Percentiles rank a stretch among this genome's conserved stretches.
Conservation (phyloP, 2,113 vertebrate species). For the Aix galericulata region DNA sequence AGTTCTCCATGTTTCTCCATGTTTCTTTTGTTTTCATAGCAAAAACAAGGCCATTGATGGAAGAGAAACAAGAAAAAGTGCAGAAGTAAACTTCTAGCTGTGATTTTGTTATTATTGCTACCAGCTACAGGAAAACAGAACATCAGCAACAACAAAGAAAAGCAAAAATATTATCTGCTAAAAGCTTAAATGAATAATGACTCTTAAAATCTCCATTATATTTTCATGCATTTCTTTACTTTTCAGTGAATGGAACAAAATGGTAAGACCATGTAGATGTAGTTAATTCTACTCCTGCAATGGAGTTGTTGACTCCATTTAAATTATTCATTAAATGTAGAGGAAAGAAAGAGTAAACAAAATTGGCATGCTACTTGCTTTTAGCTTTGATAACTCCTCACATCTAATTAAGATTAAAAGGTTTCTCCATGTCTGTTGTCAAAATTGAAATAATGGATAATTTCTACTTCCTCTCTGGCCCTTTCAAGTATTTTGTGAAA, state of each 20-base stretch:
- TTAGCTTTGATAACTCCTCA: constrained; percentile 84
- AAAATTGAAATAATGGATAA: constrained; percentile 40
- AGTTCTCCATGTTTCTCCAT: neutral
- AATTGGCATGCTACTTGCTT: constrained; percentile 80
- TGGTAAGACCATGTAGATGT: constrained; percentile 71
- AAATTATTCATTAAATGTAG: constrained; percentile 80
- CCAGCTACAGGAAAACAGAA: neutral
- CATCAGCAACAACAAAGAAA: too few relatives aligned
- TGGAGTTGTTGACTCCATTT: constrained; percentile 64
- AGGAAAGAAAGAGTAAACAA: constrained; percentile 72
- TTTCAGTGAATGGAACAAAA: constrained; percentile 56
- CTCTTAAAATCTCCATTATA: neutral
- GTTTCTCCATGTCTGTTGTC: neutral
- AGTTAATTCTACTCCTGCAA: constrained; percentile 66
- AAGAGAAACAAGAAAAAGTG: neutral
- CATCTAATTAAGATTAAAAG: constrained; percentile 79
- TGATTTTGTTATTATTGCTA: neutral
- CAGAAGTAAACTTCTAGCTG: neutral
- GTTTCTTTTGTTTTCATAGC: neutral
- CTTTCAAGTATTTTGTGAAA: neutral
- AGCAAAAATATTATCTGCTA: neutral
- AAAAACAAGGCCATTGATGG: neutral
- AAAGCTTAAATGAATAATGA: neutral
- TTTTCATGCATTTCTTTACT: constrained; percentile 13
- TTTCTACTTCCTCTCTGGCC: neutral